phyloP scores from a whole-genome alignment of 1,140 invertebrate genomes.

The Hyles euphorbiae region DNA sequence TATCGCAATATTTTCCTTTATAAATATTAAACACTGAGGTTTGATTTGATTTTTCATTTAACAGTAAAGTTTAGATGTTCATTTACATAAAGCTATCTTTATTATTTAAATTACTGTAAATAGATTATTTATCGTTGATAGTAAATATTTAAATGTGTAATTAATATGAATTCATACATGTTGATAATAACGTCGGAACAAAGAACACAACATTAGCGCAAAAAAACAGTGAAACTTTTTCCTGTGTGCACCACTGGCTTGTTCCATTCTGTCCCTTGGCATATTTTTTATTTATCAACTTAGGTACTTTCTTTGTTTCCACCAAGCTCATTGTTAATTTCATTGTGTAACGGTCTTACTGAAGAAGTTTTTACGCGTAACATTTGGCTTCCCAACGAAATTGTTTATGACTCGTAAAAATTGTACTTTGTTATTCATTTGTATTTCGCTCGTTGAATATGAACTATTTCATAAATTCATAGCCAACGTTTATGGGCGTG shows the following conservation, averaged over 20 bases:
- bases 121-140: no score
- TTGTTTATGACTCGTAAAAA: slow-evolving; percentile 36
- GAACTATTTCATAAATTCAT: slow-evolving; percentile 9
- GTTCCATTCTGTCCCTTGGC: slow-evolving; percentile 34
- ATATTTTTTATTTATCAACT: slow-evolving; percentile 44
- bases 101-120: no score
- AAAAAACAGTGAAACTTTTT: slow-evolving; percentile 27
- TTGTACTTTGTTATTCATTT: slow-evolving; percentile 25
- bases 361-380: slow-evolving; percentile 31
- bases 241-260: slow-evolving; percentile 13
- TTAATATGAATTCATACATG: no score
- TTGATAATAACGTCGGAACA: background rate
- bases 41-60: slow-evolving; percentile 2
- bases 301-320: slow-evolving; percentile 35
- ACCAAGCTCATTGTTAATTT: slow-evolving; percentile 43
- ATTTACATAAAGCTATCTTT: no score
- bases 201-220: background rate
- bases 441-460: slow-evolving; percentile 4
- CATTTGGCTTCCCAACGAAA: slow-evolving; percentile 31
- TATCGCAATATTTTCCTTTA: slow-evolving; percentile 65
- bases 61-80: no score
- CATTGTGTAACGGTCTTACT: slow-evolving; percentile 33
- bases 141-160: no score
- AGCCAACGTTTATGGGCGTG: background rate
- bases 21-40: slow-evolving; percentile 51